These are phyloP conservation scores for Alfaro cultratus DNA, from an alignment of 2,797 vertebrate species.

Conservation along the genomic window DNA sequence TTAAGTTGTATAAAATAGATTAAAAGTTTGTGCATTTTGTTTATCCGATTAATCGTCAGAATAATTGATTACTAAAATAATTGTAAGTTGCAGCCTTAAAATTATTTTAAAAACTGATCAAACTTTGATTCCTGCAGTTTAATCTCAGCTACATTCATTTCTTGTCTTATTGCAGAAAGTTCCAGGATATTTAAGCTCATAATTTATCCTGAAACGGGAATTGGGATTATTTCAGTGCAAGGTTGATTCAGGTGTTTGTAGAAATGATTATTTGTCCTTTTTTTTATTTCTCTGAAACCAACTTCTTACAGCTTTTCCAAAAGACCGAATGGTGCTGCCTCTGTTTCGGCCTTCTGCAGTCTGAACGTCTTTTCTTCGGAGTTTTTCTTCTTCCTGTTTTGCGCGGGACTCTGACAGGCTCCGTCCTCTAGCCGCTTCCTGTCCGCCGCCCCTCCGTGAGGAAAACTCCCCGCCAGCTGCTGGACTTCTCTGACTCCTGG, in stretches of 20 bases:
- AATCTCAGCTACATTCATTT: neutral
- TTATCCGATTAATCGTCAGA: no score
- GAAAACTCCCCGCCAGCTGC: conserved; percentile 3
- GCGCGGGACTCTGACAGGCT: conserved; percentile 2
- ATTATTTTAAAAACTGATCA: neutral
- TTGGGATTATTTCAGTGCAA: neutral
- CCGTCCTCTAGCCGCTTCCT: neutral
- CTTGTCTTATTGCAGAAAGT: neutral
- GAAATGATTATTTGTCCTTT: neutral
- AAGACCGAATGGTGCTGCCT: neutral
- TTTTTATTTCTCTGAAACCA: neutral
- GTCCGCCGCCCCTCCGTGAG: neutral
- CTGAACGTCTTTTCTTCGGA: fast-evolving
- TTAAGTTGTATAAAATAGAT: neutral
- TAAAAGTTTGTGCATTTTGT: no score
- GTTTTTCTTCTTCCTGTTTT: neutral
- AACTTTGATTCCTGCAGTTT: neutral
- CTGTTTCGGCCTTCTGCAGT: neutral
- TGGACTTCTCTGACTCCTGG: fast-evolving
- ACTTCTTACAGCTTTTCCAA: neutral
- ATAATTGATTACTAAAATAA: no score
- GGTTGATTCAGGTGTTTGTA: neutral
- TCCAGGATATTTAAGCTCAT: neutral
- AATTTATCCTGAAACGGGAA: neutral
- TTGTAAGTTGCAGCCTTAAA: no score